These are phyloP conservation scores for Cerastis leucographa DNA, from an alignment of 2,888 invertebrate genomes.

Conservation along the genomic window DNA sequence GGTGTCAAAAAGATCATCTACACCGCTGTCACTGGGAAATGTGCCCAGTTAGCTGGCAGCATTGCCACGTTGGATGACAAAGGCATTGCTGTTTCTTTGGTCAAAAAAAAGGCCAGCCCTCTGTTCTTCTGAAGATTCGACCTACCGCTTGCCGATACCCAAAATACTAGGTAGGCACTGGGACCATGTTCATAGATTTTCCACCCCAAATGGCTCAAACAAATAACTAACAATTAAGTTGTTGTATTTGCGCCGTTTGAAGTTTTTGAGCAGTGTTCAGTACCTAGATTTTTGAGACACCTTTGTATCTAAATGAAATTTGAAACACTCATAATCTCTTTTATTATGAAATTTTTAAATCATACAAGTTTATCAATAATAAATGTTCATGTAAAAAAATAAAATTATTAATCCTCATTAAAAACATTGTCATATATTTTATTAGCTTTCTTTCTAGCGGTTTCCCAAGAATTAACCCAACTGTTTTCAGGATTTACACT, in stretches of 20 bases:
- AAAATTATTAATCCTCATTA: conserved; percentile 64
- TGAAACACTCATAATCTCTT: not conserved
- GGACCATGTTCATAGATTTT: not conserved
- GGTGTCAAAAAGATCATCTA: no score
- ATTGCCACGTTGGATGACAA: no score
- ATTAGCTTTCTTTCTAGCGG: conserved; percentile 73
- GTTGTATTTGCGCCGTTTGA: not conserved
- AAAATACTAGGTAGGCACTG: no score
- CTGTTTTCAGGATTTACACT: conserved; percentile 78
- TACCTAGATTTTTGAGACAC: not conserved
- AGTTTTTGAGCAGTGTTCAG: not conserved
- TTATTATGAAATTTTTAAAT: conserved; percentile 69
- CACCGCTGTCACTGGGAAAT: no score
- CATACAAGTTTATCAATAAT: conserved; percentile 46
- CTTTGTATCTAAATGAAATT: no score
- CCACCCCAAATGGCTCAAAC: not conserved
- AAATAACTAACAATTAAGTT: not conserved
- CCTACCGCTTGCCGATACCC: no score
- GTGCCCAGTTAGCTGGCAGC: no score
- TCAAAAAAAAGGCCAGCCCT: no score
- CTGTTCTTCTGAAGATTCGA: no score
- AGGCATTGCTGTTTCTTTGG: no score
- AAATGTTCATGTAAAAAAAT: conserved; percentile 34
- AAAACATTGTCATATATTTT: conserved; percentile 73
- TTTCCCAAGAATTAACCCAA: conserved; percentile 84